Percentiles rank a stretch among this genome's conserved stretches.
phyloP scores from a whole-genome alignment of 2,888 invertebrate species.

The Hedychridium roseum region DNA sequence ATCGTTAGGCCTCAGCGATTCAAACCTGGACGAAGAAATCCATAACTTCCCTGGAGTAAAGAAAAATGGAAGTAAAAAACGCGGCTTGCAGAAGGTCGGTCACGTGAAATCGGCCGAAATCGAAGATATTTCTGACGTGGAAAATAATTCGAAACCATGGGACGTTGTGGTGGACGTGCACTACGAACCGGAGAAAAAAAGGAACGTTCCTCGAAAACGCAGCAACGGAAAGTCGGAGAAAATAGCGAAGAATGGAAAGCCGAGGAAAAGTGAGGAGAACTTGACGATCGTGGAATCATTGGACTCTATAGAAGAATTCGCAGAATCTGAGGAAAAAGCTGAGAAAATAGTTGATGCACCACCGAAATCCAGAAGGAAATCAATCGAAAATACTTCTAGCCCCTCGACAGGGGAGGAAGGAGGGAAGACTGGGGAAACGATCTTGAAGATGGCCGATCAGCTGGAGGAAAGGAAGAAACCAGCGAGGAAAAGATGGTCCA shows the following conservation, averaged over 20 bases:
- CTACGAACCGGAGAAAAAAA: constrained; percentile 13
- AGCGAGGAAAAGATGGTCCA: constrained; percentile 50
- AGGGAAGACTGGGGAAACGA: neutral
- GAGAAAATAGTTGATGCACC: constrained; percentile 1
- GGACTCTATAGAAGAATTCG: constrained; percentile 39
- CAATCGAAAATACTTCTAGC: constrained; percentile 18
- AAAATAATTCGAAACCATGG: constrained; percentile 23
- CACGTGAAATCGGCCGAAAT: constrained; percentile 14
- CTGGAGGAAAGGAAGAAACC: constrained; percentile 27
- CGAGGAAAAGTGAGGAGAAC: constrained; percentile 7
- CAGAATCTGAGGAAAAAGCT: constrained; percentile 9
- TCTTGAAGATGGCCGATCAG: constrained; percentile 1
- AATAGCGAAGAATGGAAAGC: neutral
- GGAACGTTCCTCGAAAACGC: neutral
- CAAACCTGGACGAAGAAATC: too few species aligned
- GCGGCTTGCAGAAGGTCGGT: neutral
- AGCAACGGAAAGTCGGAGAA: constrained; percentile 9
- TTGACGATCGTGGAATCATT: constrained; percentile 28
- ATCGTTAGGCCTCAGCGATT: too few species aligned
- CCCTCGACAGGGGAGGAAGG: neutral
- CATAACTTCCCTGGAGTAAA: too few species aligned
- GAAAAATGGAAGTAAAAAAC: neutral
- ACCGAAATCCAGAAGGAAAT: constrained; percentile 12
- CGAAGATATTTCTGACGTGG: constrained; percentile 14
- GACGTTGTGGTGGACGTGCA: constrained; percentile 50